Conservation (phyloP, 1,140 invertebrate species). For the Drosophila sproati region DNA sequence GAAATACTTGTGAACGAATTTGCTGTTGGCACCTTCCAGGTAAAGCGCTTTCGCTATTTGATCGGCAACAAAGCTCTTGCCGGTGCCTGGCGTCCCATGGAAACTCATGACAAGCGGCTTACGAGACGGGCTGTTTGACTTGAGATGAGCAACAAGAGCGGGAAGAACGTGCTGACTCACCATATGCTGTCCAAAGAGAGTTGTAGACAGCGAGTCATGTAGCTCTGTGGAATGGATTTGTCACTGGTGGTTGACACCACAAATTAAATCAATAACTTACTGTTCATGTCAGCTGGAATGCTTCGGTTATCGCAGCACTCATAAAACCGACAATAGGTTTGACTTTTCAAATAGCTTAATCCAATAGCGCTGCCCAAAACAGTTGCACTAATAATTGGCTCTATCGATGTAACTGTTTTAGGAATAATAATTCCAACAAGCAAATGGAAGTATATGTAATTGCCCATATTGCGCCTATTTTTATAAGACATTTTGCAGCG, state of each 20-base stretch:
- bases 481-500: neutral
- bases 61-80: slow-evolving; percentile 94
- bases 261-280: slow-evolving; percentile 16
- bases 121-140: slow-evolving; percentile 84
- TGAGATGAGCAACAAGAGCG: slow-evolving; percentile 86
- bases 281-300: slow-evolving; percentile 76
- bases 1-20: slow-evolving; percentile 93
- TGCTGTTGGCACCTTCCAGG: slow-evolving; percentile 89
- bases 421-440: slow-evolving; percentile 22
- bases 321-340: slow-evolving; percentile 67
- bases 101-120: slow-evolving; percentile 91
- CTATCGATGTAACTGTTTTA: slow-evolving; percentile 16
- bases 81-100: slow-evolving; percentile 92
- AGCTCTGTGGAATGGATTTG: slow-evolving; percentile 76
- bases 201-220: slow-evolving; percentile 50
- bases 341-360: slow-evolving; percentile 38
- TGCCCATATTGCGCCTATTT: neutral
- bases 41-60: slow-evolving; percentile 93
- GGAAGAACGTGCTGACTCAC: slow-evolving; percentile 84
- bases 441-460: neutral
- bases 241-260: neutral
- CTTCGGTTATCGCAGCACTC: slow-evolving; percentile 85
- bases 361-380: slow-evolving; percentile 5
- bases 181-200: slow-evolving; percentile 89
- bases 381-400: slow-evolving; percentile 45